Evolutionary conservation across 2,797 vertebrate species (phyloP).

Genomic region (Halcyon leucocephala): DNA sequence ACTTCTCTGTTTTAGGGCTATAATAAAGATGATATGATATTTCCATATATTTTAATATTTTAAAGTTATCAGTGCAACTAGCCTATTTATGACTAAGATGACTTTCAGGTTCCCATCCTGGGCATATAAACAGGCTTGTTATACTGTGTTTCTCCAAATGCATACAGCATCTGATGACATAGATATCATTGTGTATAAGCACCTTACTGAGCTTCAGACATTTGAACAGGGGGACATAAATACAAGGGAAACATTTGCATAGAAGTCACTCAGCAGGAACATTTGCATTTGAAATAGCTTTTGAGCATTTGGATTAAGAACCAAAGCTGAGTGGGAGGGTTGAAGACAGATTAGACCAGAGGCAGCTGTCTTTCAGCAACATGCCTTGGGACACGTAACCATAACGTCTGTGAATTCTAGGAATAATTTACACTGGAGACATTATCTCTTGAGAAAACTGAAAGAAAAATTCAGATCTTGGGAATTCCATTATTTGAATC

Average conservation of each 20-base stretch:
- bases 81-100: background rate
- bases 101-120: background rate
- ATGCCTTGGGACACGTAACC: background rate
- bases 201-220: background rate
- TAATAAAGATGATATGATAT: background rate
- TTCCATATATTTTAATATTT: background rate
- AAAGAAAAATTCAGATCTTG: background rate
- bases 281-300: background rate
- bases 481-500: background rate
- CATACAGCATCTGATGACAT: background rate
- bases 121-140: background rate
- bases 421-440: background rate
- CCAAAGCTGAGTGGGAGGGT: background rate
- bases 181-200: background rate
- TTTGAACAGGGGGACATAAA: background rate
- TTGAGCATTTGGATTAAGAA: slow-evolving; percentile 4
- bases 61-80: background rate
- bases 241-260: background rate
- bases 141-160: background rate
- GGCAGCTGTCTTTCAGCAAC: background rate
- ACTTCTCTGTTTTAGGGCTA: background rate
- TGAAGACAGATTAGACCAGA: background rate
- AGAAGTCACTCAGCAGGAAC: background rate
- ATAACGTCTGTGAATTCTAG: background rate
- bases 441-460: background rate